Evolutionary conservation across 30 jellyfish, hydroid and myxozoan genomes (phyloP).

Genomic region (Rhopilema esculentum): DNA sequence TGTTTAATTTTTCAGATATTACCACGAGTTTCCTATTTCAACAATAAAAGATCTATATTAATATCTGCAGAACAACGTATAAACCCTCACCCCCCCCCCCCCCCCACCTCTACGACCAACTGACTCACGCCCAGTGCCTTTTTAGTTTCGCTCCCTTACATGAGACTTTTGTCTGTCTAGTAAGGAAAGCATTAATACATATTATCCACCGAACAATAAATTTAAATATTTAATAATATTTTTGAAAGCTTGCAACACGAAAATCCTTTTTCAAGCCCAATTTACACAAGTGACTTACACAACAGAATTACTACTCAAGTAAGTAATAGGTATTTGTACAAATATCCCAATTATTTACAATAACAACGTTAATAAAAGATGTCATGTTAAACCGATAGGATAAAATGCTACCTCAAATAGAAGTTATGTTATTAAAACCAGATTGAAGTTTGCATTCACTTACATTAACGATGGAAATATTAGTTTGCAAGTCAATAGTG

Average conservation of each 20-base stretch:
- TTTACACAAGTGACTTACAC: background rate
- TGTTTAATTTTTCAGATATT: too few species aligned
- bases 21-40: too few species aligned
- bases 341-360: background rate
- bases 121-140: too few species aligned
- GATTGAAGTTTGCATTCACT: too few species aligned
- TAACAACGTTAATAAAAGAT: background rate
- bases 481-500: background rate
- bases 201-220: too few species aligned
- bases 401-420: background rate
- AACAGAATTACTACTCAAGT: background rate
- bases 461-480: background rate
- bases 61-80: too few species aligned
- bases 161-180: background rate
- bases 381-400: background rate
- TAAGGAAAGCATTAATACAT: background rate
- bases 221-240: too few species aligned
- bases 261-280: background rate
- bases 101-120: too few species aligned
- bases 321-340: background rate
- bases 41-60: too few species aligned
- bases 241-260: background rate
- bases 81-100: too few species aligned
- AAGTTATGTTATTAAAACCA: background rate
- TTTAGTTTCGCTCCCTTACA: too few species aligned